A percentile compares a stretch with the other conserved stretches of the same genome.
These are phyloP conservation scores for Lasioglossum vierecki DNA, from an alignment of 2,888 invertebrate genomes.

Conservation along the genomic window DNA sequence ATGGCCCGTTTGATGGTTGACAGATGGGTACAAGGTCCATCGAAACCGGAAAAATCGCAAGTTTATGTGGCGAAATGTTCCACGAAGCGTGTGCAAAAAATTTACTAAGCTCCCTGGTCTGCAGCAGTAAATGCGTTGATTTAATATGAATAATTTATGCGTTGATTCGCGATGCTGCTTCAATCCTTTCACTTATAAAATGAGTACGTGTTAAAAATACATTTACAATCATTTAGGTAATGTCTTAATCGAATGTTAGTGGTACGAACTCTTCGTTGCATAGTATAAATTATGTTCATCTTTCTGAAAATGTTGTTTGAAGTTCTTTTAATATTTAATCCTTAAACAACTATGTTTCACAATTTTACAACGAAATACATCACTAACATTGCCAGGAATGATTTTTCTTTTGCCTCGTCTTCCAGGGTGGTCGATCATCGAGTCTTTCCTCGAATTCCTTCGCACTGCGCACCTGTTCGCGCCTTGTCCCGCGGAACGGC, in stretches of 20 bases:
- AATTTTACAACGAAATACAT: no score
- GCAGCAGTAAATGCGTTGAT: neutral
- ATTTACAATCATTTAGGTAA: neutral
- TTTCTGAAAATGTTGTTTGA: no score
- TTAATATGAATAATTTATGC: neutral
- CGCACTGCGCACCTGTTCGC: slow-evolving; percentile 42
- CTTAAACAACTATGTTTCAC: no score
- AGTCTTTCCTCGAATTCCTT: slow-evolving; percentile 11
- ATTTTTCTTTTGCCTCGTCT: neutral
- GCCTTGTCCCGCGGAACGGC: slow-evolving; percentile 21
- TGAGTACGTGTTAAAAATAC: neutral
- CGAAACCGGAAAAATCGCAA: neutral
- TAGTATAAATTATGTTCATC: no score
- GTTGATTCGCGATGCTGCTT: neutral
- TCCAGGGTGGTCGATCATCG: slow-evolving; percentile 18
- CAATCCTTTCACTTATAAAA: neutral
- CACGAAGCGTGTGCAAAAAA: neutral
- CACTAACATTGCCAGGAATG: no score
- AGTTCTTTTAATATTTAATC: no score
- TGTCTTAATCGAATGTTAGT: neutral
- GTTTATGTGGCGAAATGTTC: neutral
- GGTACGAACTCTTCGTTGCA: neutral
- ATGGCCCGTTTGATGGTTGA: neutral
- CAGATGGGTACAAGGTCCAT: neutral
- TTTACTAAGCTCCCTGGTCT: neutral